phyloP scores from a whole-genome alignment of 2,113 vertebrate species.

The Dipodomys ordii region DNA sequence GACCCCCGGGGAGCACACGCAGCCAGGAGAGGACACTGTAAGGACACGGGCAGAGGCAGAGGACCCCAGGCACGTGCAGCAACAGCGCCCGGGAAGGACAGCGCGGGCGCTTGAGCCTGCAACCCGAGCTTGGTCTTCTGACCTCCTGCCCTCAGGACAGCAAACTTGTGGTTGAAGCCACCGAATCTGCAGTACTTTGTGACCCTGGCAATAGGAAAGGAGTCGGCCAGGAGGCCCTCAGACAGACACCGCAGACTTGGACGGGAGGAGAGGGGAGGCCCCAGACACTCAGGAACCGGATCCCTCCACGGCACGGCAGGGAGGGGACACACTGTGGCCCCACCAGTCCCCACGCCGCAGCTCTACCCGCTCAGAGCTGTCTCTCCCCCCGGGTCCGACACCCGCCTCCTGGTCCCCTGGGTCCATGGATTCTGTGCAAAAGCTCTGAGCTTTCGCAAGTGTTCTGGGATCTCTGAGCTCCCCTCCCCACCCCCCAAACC shows the following conservation, averaged over 20 bases:
- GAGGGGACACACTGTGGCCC: neutral
- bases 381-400: neutral
- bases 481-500: no score
- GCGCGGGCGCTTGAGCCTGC: neutral
- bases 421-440: no score
- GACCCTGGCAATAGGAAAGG: neutral
- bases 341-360: neutral
- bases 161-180: neutral
- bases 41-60: neutral
- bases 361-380: no score
- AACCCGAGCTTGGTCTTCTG: neutral
- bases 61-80: neutral
- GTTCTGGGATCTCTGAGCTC: no score
- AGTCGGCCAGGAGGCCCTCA: neutral
- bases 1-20: no score
- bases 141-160: neutral
- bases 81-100: no score
- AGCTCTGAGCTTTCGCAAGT: neutral
- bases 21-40: no score
- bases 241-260: neutral
- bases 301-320: accelerated
- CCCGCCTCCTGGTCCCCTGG: neutral
- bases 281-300: neutral
- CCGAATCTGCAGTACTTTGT: neutral
- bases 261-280: neutral